phyloP scores from a whole-genome alignment of 2,113 vertebrate species.

The Carollia perspicillata region DNA sequence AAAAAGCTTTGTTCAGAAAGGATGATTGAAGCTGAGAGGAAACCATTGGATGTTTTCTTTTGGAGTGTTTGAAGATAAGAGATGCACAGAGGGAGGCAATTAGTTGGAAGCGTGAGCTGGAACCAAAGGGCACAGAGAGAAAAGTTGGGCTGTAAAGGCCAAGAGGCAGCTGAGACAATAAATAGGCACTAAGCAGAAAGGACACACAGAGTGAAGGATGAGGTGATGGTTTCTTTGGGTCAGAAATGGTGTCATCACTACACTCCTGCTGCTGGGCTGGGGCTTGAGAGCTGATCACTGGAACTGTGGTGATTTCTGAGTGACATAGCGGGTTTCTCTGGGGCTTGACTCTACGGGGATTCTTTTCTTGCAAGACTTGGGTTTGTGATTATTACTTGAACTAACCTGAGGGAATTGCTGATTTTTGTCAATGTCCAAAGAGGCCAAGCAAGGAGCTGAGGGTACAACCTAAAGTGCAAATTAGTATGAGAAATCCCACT shows the following conservation, averaged over 20 bases:
- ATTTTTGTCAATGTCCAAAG: background rate
- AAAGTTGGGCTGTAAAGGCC: background rate
- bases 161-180: constrained; percentile 29
- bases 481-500: background rate
- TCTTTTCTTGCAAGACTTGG: background rate
- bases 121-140: constrained; percentile 6
- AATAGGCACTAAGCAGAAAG: background rate
- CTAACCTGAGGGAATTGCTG: background rate
- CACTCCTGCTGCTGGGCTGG: background rate
- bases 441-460: background rate
- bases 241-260: background rate
- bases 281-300: background rate
- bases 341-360: fast-evolving
- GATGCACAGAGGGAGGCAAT: constrained; percentile 8
- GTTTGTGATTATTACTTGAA: background rate
- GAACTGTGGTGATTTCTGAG: background rate
- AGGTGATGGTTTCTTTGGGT: background rate
- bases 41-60: constrained; percentile 34
- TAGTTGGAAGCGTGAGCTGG: background rate
- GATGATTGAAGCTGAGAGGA: background rate
- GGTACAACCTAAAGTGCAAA: background rate
- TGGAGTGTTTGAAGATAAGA: constrained; percentile 32
- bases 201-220: background rate
- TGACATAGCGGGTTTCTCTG: background rate
- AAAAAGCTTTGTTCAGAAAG: constrained; percentile 6